Conservation (phyloP, 2,888 invertebrate species). For the Orthonevra nobilis region DNA sequence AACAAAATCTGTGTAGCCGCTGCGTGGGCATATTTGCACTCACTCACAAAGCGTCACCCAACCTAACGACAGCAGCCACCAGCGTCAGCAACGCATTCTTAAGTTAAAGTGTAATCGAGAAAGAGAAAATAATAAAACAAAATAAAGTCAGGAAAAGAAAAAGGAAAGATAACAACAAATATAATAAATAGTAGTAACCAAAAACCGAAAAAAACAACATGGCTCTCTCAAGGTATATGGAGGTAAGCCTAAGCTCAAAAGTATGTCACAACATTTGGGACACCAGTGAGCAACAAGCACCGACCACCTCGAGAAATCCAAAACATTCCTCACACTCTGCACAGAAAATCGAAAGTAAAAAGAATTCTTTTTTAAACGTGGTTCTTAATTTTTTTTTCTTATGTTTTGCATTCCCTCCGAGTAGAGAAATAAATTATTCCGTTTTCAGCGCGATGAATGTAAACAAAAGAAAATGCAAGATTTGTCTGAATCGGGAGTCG, state of each 20-base stretch:
- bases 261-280: conserved; percentile 57
- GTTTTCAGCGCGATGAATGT: conserved; percentile 1
- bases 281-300: conserved; percentile 6
- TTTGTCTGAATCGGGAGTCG: neutral
- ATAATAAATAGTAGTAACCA: conserved; percentile 6
- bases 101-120: conserved; percentile 20
- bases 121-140: neutral
- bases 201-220: conserved; percentile 36
- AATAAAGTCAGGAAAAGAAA: neutral
- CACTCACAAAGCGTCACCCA: conserved; percentile 23
- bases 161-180: conserved; percentile 30
- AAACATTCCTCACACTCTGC: conserved; percentile 32
- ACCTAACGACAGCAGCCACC: neutral
- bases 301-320: neutral
- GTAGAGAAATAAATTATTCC: conserved; percentile 5
- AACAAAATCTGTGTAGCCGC: conserved; percentile 41
- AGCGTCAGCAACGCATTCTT: conserved; percentile 35
- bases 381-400: neutral
- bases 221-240: conserved; percentile 42
- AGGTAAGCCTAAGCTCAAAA: conserved; percentile 13
- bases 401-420: neutral
- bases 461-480: conserved; percentile 31
- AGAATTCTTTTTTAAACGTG: conserved; percentile 22
- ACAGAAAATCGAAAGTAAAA: conserved; percentile 57
- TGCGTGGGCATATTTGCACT: conserved; percentile 57